Percentiles rank a stretch among this genome's conserved stretches.
These are phyloP conservation scores for Luperina testacea DNA, from an alignment of 2,888 invertebrate species.

Conservation along the genomic window DNA sequence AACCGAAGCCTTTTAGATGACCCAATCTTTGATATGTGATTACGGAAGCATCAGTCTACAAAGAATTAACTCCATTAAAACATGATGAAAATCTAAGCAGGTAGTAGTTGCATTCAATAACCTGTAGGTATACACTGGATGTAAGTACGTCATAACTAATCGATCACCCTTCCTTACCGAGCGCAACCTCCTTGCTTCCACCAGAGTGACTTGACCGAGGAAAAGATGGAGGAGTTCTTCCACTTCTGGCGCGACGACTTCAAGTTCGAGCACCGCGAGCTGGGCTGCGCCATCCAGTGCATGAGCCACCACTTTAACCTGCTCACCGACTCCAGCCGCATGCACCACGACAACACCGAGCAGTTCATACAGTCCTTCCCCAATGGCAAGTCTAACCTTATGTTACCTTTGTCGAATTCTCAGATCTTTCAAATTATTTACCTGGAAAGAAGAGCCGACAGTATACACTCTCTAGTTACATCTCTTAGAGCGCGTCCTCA, in stretches of 20 bases:
- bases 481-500: too few species aligned
- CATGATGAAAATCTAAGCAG: background rate
- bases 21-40: background rate
- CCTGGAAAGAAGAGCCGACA: background rate
- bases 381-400: slow-evolving; percentile 73
- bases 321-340: slow-evolving; percentile 82
- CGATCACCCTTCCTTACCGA: background rate
- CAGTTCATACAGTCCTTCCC: slow-evolving; percentile 84
- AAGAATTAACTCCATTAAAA: background rate
- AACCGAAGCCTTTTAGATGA: background rate
- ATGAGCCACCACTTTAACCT: slow-evolving; percentile 85
- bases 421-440: background rate
- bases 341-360: slow-evolving; percentile 86
- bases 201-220: slow-evolving; percentile 82
- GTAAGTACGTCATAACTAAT: background rate
- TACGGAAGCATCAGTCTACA: background rate
- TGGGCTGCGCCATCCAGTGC: slow-evolving; percentile 87
- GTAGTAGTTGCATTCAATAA: background rate
- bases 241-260: slow-evolving; percentile 88
- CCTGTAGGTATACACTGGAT: background rate
- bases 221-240: slow-evolving; percentile 87
- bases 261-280: slow-evolving; percentile 84
- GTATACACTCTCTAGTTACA: background rate
- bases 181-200: background rate
- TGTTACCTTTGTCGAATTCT: background rate